A percentile compares a stretch with the other conserved stretches of the same genome.
Evolutionary conservation across 1,140 invertebrate genomes (phyloP).

Genomic region (Brachionus paranguensis): DNA sequence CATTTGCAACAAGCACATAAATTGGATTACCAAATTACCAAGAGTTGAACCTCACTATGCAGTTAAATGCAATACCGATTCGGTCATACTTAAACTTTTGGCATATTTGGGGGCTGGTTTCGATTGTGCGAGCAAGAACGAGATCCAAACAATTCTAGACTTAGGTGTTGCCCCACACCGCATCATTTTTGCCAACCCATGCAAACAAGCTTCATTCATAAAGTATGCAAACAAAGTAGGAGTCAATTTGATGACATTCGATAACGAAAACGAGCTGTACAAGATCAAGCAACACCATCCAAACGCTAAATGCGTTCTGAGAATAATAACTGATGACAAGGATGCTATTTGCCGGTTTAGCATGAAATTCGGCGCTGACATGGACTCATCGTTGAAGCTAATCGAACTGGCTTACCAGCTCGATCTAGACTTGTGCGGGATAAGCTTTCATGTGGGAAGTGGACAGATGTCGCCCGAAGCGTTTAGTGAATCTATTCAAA

Average conservation of each 20-base stretch:
- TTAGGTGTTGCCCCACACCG: slow-evolving; percentile 70
- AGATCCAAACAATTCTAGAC: slow-evolving; percentile 76
- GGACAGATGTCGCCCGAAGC: slow-evolving; percentile 56
- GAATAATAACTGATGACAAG: slow-evolving; percentile 80
- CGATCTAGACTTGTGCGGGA: slow-evolving; percentile 71
- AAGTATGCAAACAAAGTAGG: slow-evolving; percentile 70
- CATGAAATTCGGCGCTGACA: slow-evolving; percentile 90
- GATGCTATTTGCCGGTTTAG: slow-evolving; percentile 78
- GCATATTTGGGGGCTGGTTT: slow-evolving; percentile 80
- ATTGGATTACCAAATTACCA: slow-evolving; percentile 77
- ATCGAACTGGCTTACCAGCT: slow-evolving; percentile 69
- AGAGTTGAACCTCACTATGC: slow-evolving; percentile 88
- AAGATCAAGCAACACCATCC: slow-evolving; percentile 81
- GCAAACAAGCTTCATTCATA: slow-evolving; percentile 87
- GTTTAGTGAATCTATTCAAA: slow-evolving; percentile 54
- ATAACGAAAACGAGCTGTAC: slow-evolving; percentile 84
- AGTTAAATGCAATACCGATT: slow-evolving; percentile 90
- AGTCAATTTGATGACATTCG: slow-evolving; percentile 85
- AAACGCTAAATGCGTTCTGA: slow-evolving; percentile 70
- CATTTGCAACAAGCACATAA: slow-evolving; percentile 73
- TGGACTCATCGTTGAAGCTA: slow-evolving; percentile 70
- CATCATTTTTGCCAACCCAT: slow-evolving; percentile 96
- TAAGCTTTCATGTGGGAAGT: slow-evolving; percentile 59
- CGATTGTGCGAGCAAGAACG: slow-evolving; percentile 90
- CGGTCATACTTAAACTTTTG: slow-evolving; percentile 71